Base-by-base conservation (phyloP, 1,140 invertebrate species). In the Trachelipus rathkii region DNA sequence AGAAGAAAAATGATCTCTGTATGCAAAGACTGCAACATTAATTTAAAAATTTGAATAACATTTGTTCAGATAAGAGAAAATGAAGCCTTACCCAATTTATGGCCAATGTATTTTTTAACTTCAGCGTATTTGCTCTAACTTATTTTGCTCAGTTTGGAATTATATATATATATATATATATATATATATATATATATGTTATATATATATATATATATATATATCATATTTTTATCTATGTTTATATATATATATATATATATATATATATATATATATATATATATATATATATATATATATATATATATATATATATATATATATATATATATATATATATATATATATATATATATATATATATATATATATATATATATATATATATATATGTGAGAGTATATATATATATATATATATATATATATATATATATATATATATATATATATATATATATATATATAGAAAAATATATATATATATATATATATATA, bases 251-350 rank as follows among this genome's bases (percentile, higher is more conserved):
- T 33, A 33, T 33, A 33, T n/a, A 33, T 33, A 33, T 60, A 60
- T 60, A 60, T 60, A 60, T 60, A 60, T 60, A 60, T 60, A 53
- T 60, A 60, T 60, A 60, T 60, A 60, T 60, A 60, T 60, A 60
- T 60, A 60, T 60, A 60, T 60, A 60, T 60, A 60, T 60, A 60
- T 60, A 60, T 60, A 60, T 60, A 60, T 21, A 60, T 60, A 60
- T 60, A 60, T 60, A 60, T 21, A 60, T 60, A 15, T 21, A 15
- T 21, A 15, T 21, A 60, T n/a, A 15, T 21, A n/a, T 60, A 21
- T 21, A 60, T 60, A 60, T n/a, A 15, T n/a, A 21, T 60, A 60
- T 60, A n/a, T 33, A 33, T 33, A 33, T 33, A 33, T 33, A 33
- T 33, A 33, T 33, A 33, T 33, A 33, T 33, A 33, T 33, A 33